Evolutionary conservation across 1,140 invertebrate genomes (phyloP).

Genomic region (Zaprionus davidi): DNA sequence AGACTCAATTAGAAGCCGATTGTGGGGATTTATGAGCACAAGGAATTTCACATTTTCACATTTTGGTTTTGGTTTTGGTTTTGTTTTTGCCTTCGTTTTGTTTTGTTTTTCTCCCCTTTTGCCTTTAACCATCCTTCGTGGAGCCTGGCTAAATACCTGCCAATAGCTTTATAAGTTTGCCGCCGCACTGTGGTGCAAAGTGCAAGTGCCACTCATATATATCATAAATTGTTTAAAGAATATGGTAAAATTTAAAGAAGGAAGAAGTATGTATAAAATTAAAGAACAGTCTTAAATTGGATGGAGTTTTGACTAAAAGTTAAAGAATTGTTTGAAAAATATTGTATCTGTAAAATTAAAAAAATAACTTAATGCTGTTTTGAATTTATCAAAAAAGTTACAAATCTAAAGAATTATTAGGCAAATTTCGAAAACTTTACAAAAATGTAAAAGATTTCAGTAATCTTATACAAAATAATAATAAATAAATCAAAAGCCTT

Average conservation of each 20-base stretch:
- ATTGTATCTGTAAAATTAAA: too few species aligned
- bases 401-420: too few species aligned
- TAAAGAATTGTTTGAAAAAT: too few species aligned
- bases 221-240: background rate
- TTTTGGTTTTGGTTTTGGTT: background rate
- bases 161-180: constrained; percentile 74
- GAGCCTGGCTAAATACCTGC: constrained; percentile 70
- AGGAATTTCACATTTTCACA: constrained; percentile 70
- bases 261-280: background rate
- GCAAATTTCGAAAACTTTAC: too few species aligned
- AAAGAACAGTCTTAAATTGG: background rate
- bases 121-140: background rate
- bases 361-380: too few species aligned
- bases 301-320: background rate
- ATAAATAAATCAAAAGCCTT: too few species aligned
- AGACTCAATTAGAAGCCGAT: constrained; percentile 79
- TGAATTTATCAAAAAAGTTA: too few species aligned
- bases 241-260: background rate
- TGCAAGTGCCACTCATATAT: background rate
- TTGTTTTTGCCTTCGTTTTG: background rate
- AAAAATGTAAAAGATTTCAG: too few species aligned
- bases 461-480: too few species aligned
- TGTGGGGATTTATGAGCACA: constrained; percentile 72
- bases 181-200: constrained; percentile 30
- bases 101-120: background rate